Evolutionary conservation across 2,113 vertebrate species (phyloP).

Genomic region (Menidia beryllina): DNA sequence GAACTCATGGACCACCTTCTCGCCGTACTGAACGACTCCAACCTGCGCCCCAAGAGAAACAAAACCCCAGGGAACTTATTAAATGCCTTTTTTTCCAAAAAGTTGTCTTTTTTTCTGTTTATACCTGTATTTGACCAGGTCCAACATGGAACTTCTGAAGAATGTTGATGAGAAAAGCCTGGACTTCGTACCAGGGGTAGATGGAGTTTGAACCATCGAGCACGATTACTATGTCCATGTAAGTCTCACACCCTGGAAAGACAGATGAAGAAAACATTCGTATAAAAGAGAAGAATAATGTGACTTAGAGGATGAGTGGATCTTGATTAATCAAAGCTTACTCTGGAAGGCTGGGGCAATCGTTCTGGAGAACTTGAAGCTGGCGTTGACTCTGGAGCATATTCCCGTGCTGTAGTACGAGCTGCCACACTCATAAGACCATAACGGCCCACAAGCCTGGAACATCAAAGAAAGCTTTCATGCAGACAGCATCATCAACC

Average conservation of each 20-base stretch:
- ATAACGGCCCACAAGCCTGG: constrained; percentile 95
- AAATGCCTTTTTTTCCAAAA: not conserved
- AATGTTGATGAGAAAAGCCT: constrained; percentile 96
- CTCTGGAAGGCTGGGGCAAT: constrained; percentile 95
- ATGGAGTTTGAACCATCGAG: constrained; percentile 99
- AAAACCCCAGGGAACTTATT: not conserved
- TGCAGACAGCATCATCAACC: constrained; percentile 9
- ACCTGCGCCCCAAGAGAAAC: constrained; percentile 81
- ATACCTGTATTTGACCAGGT: constrained; percentile 96
- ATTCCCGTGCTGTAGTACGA: constrained; percentile 98
- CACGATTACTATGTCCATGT: constrained; percentile 98
- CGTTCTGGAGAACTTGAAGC: constrained; percentile 94
- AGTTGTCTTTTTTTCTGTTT: not conserved
- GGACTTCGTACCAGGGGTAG: constrained; percentile 98
- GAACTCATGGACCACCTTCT: constrained; percentile 95
- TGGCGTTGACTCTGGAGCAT: constrained; percentile 92
- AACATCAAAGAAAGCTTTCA: constrained; percentile 42
- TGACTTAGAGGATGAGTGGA: constrained; percentile 4
- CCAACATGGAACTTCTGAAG: constrained; percentile 97
- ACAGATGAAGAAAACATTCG: constrained; percentile 21
- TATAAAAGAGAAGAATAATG: constrained; percentile 7
- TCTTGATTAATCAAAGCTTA: constrained; percentile 65
- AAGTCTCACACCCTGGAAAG: constrained; percentile 92
- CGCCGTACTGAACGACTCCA: constrained; percentile 95
- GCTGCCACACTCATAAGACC: constrained; percentile 97